phyloP scores from a whole-genome alignment of 1,140 invertebrate species.

The Solen grandis region DNA sequence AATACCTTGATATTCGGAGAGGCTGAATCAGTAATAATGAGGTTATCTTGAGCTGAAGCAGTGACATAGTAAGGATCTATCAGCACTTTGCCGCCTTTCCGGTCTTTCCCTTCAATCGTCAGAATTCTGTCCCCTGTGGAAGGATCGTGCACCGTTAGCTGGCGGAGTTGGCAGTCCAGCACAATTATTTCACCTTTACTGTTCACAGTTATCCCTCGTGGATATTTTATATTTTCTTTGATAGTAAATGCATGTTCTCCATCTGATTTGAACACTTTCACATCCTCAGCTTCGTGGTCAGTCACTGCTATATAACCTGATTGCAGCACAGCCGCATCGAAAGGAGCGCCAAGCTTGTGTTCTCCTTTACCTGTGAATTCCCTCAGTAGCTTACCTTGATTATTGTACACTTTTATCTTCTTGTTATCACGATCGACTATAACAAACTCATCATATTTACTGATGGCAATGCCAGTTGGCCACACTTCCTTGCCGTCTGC shows the following conservation, averaged over 20 bases:
- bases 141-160: conserved; percentile 71
- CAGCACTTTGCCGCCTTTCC: conserved; percentile 60
- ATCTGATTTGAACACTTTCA: conserved; percentile 71
- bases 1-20: conserved; percentile 77
- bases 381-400: conserved; percentile 55
- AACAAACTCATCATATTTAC: conserved; percentile 60
- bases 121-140: conserved; percentile 63
- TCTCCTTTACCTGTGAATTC: conserved; percentile 67
- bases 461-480: conserved; percentile 73
- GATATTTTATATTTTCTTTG: conserved; percentile 73
- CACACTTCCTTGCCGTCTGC: conserved; percentile 72
- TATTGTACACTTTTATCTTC: conserved; percentile 73
- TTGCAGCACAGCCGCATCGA: conserved; percentile 72
- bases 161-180: conserved; percentile 69
- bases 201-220: conserved; percentile 73
- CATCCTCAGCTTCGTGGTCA: conserved; percentile 73
- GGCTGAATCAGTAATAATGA: conserved; percentile 75
- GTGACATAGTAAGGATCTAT: conserved; percentile 76
- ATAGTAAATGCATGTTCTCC: conserved; percentile 67
- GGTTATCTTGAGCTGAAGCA: conserved; percentile 63
- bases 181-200: conserved; percentile 73
- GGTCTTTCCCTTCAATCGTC: conserved; percentile 66
- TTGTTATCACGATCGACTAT: conserved; percentile 77
- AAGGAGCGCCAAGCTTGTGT: conserved; percentile 68
- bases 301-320: conserved; percentile 75